Conservation (phyloP, 2,797 vertebrate genomes). For the Ficedula albicollis region DNA sequence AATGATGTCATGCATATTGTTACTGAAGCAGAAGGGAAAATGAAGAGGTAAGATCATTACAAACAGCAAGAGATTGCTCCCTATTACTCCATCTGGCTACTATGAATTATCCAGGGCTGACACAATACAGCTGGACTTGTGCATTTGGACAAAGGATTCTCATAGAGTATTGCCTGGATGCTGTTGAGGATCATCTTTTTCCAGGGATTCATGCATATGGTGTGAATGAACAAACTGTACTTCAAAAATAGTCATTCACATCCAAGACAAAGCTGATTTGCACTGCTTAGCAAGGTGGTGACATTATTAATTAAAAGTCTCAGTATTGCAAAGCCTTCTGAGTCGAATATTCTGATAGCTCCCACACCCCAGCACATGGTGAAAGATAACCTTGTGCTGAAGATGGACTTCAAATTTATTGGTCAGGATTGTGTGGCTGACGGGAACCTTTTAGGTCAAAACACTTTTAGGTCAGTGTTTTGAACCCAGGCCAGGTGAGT, state of each 20-base stretch:
- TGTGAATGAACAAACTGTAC: not conserved
- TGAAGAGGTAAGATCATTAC: not conserved
- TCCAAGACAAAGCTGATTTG: not conserved
- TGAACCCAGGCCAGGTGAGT: conserved; percentile 48
- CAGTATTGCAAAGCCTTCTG: not conserved
- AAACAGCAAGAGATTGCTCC: not conserved
- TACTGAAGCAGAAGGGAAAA: not conserved
- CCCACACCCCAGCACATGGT: not conserved
- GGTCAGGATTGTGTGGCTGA: not conserved
- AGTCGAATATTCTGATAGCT: not conserved
- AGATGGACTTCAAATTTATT: conserved; percentile 22
- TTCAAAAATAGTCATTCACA: not conserved
- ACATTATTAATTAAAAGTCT: not conserved
- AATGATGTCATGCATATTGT: not conserved
- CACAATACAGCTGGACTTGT: not conserved
- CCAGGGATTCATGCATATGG: not conserved
- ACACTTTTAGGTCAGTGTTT: conserved; percentile 53
- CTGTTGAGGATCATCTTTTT: not conserved
- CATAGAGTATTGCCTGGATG: not conserved
- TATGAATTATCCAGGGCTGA: not conserved
- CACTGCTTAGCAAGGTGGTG: not conserved
- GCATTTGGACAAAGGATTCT: not conserved
- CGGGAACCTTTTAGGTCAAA: not conserved
- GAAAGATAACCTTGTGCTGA: conserved; percentile 39
- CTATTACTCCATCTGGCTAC: not conserved